phyloP scores from a whole-genome alignment of 2,113 vertebrate genomes.

The Monopterus albus region DNA sequence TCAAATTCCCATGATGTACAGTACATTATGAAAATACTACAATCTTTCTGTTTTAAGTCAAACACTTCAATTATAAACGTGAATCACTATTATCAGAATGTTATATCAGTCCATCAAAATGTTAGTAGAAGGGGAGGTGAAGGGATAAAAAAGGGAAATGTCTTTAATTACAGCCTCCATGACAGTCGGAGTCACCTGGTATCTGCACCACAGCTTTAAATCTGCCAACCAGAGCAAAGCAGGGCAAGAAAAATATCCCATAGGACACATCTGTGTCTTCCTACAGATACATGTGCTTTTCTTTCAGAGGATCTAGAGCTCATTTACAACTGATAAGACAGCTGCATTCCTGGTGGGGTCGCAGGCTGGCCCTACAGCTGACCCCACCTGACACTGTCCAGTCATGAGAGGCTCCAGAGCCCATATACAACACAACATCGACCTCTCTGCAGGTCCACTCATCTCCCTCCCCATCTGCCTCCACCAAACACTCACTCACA shows the following conservation, averaged over 20 bases:
- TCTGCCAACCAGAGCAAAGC: constrained; percentile 60
- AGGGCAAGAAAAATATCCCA: constrained; percentile 38
- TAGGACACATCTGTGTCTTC: constrained; percentile 41
- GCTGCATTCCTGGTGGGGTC: constrained; percentile 74
- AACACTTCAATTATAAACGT: no score
- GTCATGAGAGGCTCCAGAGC: constrained; percentile 65
- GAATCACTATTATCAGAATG: neutral
- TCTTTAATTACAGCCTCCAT: constrained; percentile 58
- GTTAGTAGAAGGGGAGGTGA: constrained; percentile 50
- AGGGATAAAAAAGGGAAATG: constrained; percentile 39
- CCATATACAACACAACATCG: constrained; percentile 12
- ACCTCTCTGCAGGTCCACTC: constrained; percentile 34
- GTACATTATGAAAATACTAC: no score
- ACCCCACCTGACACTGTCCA: constrained; percentile 83
- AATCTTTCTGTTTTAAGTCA: no score
- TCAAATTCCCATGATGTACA: no score
- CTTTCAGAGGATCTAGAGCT: constrained; percentile 49
- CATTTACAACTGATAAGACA: constrained; percentile 79
- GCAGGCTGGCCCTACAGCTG: constrained; percentile 61
- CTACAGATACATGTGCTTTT: constrained; percentile 65
- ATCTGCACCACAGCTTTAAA: constrained; percentile 67
- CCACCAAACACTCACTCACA: constrained; percentile 61
- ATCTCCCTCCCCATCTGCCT: constrained; percentile 46
- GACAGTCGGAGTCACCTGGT: constrained; percentile 57
- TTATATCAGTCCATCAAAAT: constrained; percentile 49